These are phyloP conservation scores for Drosophila rubida DNA, from an alignment of 2,888 invertebrate species.

Conservation along the genomic window DNA sequence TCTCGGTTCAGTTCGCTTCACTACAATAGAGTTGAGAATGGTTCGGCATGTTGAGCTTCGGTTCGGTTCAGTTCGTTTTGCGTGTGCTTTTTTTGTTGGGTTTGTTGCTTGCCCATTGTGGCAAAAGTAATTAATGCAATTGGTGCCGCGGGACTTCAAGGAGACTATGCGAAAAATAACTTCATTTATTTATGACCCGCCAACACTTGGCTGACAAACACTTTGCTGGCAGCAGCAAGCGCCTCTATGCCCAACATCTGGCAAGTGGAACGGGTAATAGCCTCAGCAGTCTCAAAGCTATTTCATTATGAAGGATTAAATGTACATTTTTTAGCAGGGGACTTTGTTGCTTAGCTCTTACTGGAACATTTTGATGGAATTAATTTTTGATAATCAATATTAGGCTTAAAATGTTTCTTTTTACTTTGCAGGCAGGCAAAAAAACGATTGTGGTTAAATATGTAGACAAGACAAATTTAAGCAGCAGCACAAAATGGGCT, in stretches of 20 bases:
- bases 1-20: constrained; percentile 7
- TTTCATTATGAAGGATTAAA: constrained; percentile 27
- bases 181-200: constrained; percentile 78
- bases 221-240: not conserved
- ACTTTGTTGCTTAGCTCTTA: not conserved
- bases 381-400: constrained; percentile 18
- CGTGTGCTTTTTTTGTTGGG: constrained; percentile 17
- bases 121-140: constrained; percentile 70
- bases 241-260: constrained; percentile 1
- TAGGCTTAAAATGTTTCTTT: constrained; percentile 1
- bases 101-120: constrained; percentile 40
- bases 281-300: constrained; percentile 8
- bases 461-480: not conserved
- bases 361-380: not conserved
- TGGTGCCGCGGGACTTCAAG: constrained; percentile 66
- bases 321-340: constrained; percentile 8
- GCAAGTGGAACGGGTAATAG: constrained; percentile 37
- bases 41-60: constrained; percentile 6
- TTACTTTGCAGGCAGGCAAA: not conserved
- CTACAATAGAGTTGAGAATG: not conserved
- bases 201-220: constrained; percentile 68
- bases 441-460: not conserved
- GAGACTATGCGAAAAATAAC: constrained; percentile 62
- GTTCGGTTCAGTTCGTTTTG: constrained; percentile 13
- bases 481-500: too few species aligned